Evolutionary conservation across 92 coral and sea anemone genomes (phyloP), one percentile per base, ranked within the genome.

Genomic region (Zoanthus solanderi): DNA sequence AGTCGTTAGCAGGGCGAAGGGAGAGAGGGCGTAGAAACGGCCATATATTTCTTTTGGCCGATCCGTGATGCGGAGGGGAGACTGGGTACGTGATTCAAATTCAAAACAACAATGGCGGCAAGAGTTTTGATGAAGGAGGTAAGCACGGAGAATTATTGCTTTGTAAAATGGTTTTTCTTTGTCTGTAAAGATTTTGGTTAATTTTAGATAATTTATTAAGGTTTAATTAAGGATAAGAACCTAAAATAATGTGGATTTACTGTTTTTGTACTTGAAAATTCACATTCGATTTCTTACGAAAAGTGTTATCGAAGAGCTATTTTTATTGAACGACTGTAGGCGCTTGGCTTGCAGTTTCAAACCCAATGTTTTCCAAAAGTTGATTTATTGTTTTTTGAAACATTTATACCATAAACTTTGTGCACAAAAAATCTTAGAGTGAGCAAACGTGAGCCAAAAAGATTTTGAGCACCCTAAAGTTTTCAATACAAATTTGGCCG

Each of bases 391-490:
- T 46, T 75, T 46, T 75, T 75, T 75, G 78, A 46, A 47, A 46
- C 15, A 45, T 75, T 75, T 75, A 75, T 75, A 75, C 58, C 57
- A 75, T 75, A 75, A 45, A 5, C 58, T 75, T 75, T 46, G 58
- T 17, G 58, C 78, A 75, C 37, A 47, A 0, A 75, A 75, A 75
- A 75, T 75, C 58, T 75, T 75, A 75, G 58, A 46, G 42, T 75
- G 78, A 75, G 78, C 78, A 75, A 75, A 75, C 78, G 78, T 46
- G 78, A 75, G 78, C 46, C 78, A 75, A 75, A 46, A 46, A 17
- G 61, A 45, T 45, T 46, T 45, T 46, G 58, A 45, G 78, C 78
- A 75, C 58, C 58, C 15, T 16, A 46, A 75, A 75, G 78, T 17
- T 75, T 45, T 46, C 4, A 46, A 0, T 0, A 46, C 60, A 45